Conservation (phyloP, 23 tunicate genomes). For the Trididemnum nubilum region DNA sequence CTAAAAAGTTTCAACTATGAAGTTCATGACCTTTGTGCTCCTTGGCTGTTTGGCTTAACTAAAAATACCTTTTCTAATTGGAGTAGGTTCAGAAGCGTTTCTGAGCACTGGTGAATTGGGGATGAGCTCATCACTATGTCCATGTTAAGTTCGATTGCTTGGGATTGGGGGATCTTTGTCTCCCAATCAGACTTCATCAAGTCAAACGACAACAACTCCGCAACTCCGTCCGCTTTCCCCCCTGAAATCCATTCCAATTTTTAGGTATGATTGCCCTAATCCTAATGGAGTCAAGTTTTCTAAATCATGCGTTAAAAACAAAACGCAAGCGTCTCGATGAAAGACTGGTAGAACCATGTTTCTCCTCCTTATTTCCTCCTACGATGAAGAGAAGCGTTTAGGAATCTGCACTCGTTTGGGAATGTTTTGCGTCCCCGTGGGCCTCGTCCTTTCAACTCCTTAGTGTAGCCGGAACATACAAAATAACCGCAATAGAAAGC, state of each 20-base stretch:
- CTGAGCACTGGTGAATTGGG: slow-evolving; percentile 72
- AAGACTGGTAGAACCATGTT: background rate
- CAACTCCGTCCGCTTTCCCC: slow-evolving; percentile 86
- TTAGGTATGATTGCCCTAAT: background rate
- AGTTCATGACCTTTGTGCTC: too few relatives aligned
- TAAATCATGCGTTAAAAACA: background rate
- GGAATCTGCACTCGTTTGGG: too few relatives aligned
- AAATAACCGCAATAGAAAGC: too few relatives aligned
- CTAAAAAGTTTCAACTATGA: too few relatives aligned
- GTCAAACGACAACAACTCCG: slow-evolving; percentile 84
- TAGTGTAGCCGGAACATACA: too few relatives aligned
- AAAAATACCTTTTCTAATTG: slow-evolving; percentile 69
- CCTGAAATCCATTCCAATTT: too few relatives aligned
- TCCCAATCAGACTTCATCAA: slow-evolving; percentile 97
- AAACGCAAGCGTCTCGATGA: background rate
- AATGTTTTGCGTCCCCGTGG: too few relatives aligned
- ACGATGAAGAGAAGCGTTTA: too few relatives aligned
- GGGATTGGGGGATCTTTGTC: slow-evolving; percentile 81
- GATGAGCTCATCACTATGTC: slow-evolving; percentile 96
- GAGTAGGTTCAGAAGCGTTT: slow-evolving; percentile 78
- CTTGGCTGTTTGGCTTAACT: too few relatives aligned
- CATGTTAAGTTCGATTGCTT: slow-evolving; percentile 92
- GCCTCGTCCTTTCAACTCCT: too few relatives aligned
- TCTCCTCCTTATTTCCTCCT: too few relatives aligned
- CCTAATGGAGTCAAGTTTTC: background rate